Conservation (phyloP, 2,113 vertebrate species). For the Leucosticte australis region DNA sequence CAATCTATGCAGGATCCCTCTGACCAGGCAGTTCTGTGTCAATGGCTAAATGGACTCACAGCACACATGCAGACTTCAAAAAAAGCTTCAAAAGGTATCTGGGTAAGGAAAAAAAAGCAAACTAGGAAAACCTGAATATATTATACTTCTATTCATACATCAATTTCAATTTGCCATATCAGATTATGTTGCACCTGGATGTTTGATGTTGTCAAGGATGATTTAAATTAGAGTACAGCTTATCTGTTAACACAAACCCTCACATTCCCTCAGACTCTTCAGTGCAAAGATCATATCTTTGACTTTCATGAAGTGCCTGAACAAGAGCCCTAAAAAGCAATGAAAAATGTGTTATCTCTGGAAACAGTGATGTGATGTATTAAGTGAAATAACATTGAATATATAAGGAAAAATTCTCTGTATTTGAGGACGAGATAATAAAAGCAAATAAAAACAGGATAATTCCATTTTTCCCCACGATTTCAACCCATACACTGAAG, state of each 20-base stretch:
- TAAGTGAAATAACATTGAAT: background rate
- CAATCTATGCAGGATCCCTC: background rate
- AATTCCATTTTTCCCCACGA: rapidly evolving
- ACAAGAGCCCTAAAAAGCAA: background rate
- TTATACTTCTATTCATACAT: background rate
- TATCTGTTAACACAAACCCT: background rate
- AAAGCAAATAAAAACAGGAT: background rate
- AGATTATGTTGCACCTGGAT: constrained; percentile 27
- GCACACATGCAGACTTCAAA: background rate
- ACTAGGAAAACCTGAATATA: background rate
- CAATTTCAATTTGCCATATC: background rate
- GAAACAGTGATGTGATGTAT: background rate
- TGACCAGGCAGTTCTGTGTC: background rate
- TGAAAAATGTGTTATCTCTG: background rate
- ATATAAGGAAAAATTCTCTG: background rate
- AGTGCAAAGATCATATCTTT: background rate
- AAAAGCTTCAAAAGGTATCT: background rate
- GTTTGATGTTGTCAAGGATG: constrained; percentile 17
- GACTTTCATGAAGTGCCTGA: background rate
- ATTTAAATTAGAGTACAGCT: constrained; percentile 2
- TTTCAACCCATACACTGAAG: background rate
- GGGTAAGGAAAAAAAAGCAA: background rate
- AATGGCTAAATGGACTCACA: background rate
- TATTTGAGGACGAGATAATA: background rate
- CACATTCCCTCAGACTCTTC: background rate